Conservation (phyloP, 2,113 vertebrate species). For the Indri indri region DNA sequence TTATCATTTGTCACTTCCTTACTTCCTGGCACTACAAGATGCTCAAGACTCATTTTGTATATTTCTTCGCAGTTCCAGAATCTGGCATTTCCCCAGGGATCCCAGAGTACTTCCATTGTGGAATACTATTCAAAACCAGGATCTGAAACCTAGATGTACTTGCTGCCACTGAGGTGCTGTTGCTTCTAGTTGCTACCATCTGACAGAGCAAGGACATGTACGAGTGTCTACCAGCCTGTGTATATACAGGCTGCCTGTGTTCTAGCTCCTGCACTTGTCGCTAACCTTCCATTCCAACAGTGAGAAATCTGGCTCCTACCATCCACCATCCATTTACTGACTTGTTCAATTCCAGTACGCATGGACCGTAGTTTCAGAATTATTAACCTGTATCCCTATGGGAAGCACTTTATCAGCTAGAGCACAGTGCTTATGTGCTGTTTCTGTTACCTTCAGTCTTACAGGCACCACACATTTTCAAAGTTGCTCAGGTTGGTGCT, state of each 20-base stretch:
- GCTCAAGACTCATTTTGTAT: not conserved
- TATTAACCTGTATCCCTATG: not conserved
- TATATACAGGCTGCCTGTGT: not conserved
- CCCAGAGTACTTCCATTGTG: not conserved
- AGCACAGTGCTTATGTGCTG: not conserved
- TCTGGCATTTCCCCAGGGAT: not conserved
- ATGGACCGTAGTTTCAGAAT: not conserved
- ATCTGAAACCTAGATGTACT: not conserved
- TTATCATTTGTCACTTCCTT: not conserved
- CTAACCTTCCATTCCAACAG: not conserved
- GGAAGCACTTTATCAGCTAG: not conserved
- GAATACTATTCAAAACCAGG: not conserved
- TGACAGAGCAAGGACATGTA: not conserved
- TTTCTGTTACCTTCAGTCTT: not conserved
- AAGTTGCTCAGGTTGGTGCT: not conserved
- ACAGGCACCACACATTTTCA: not conserved
- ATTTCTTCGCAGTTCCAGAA: not conserved
- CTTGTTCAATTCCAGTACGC: not conserved
- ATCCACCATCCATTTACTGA: not conserved
- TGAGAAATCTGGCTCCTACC: not conserved
- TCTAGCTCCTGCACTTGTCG: not conserved
- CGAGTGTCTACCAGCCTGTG: not conserved
- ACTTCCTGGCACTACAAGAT: not conserved
- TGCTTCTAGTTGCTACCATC: not conserved
- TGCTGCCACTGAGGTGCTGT: not conserved